Evolutionary conservation across 2,888 invertebrate species (phyloP), one percentile per base, ranked within the genome.

Genomic region (Leucoptera coffeella): DNA sequence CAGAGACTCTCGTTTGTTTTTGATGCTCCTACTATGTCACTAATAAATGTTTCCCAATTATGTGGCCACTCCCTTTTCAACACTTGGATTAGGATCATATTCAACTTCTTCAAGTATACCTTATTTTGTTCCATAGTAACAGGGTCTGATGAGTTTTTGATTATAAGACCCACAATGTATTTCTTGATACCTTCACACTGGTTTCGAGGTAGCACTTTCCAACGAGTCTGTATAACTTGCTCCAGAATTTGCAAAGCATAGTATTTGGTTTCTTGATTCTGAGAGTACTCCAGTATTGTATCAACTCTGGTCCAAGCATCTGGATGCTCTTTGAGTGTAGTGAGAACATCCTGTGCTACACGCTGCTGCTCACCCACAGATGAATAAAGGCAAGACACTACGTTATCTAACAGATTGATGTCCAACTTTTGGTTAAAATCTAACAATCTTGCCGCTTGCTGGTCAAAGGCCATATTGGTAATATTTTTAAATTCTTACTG

Each of bases 181-280:
- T 95, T 96, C 58, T 99, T 99, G 42, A 99, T 99, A 37, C 97
- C 96, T 73, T 99, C 97, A 67, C 99, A 96, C 55, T 99, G 99
- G 61, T 94, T 92, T 56, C 94, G 77, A 20, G 99, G 97, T 45
- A 99, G 72, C 34, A 94, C 92, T 82, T 97, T 97, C 99, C 99
- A 99, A 53, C 92, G 76, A 12, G 96, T 95, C 72, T 96, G 95
- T 47, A 99, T 97, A 6, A 97, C 94, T 76, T 93, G 93, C 69
- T 99, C 99, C 46, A 99, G 74, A 53, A 99, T 99, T 78, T 99
- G 99, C 45, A 99, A 74, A 23, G 96, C 99, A 73, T 94, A 99
- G 60, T 95, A 99, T 74, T 99, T 99, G 31, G 99, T 99, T 74
- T 97, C 94, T 62, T 95, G 93, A 60, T 96, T 95, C 56, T 80